Evolutionary conservation across 2,113 vertebrate species (phyloP).

Genomic region (Sakesphorus luctuosus): DNA sequence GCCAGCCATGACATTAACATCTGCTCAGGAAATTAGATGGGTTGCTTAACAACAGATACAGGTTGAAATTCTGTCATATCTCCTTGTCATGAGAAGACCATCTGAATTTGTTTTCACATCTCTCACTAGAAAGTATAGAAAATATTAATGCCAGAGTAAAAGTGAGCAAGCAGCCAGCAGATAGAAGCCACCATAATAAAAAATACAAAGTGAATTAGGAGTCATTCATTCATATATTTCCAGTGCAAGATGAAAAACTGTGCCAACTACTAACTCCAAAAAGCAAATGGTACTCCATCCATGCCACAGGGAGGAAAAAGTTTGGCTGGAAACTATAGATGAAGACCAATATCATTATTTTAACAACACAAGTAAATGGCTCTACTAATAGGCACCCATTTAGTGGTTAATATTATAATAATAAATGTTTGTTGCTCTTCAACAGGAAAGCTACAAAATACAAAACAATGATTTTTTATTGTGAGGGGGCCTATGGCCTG

Average conservation of each 20-base stretch:
- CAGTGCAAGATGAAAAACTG: neutral
- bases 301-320: neutral
- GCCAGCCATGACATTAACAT: rapidly evolving
- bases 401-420: neutral
- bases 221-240: neutral
- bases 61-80: neutral
- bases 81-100: neutral
- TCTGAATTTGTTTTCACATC: neutral
- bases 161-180: neutral
- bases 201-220: neutral
- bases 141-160: neutral
- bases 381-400: neutral
- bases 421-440: neutral
- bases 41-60: neutral
- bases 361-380: neutral
- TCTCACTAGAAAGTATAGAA: neutral
- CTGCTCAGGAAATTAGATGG: neutral
- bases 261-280: neutral
- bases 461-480: neutral
- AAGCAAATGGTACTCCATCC: neutral
- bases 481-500: rapidly evolving
- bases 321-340: neutral
- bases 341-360: neutral
- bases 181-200: neutral
- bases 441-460: neutral